Evolutionary conservation across 2,113 vertebrate genomes (phyloP).

Genomic region (Syngnathus floridae): DNA sequence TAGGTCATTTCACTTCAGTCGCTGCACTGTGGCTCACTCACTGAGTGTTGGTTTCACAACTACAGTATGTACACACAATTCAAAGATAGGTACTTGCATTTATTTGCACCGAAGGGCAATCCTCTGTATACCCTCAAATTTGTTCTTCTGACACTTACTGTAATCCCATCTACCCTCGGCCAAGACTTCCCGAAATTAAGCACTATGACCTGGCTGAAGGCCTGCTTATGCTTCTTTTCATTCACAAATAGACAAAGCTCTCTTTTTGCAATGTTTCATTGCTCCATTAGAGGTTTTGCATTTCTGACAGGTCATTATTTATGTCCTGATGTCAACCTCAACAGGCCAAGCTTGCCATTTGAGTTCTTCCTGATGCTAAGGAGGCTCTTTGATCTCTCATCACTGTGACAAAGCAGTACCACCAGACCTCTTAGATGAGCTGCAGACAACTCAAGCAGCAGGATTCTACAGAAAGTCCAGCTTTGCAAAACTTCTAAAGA

Average conservation of each 20-base stretch:
- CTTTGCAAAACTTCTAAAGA: constrained; percentile 53
- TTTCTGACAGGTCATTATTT: constrained; percentile 52
- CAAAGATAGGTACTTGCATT: background rate
- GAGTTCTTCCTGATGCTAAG: constrained; percentile 52
- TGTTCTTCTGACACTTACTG: background rate
- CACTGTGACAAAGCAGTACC: constrained; percentile 57
- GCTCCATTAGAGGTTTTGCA: constrained; percentile 29
- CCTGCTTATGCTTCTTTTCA: constrained; percentile 33
- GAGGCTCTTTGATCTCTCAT: constrained; percentile 63
- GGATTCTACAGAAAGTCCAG: constrained; percentile 46
- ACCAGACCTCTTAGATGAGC: constrained; percentile 55
- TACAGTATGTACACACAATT: background rate
- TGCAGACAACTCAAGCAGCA: constrained; percentile 48
- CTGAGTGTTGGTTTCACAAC: background rate
- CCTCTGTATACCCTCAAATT: background rate
- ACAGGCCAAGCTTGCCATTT: constrained; percentile 30
- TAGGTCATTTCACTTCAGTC: background rate
- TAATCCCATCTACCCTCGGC: background rate
- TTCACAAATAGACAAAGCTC: constrained; percentile 15
- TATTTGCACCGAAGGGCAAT: background rate
- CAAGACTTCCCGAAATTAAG: constrained; percentile 33
- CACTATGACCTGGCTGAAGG: constrained; percentile 22
- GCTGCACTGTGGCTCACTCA: background rate
- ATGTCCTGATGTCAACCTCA: constrained; percentile 38
- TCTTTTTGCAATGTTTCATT: constrained; percentile 20